Conservation (phyloP, 2,113 vertebrate species). For the Malurus alboscapulatus region DNA sequence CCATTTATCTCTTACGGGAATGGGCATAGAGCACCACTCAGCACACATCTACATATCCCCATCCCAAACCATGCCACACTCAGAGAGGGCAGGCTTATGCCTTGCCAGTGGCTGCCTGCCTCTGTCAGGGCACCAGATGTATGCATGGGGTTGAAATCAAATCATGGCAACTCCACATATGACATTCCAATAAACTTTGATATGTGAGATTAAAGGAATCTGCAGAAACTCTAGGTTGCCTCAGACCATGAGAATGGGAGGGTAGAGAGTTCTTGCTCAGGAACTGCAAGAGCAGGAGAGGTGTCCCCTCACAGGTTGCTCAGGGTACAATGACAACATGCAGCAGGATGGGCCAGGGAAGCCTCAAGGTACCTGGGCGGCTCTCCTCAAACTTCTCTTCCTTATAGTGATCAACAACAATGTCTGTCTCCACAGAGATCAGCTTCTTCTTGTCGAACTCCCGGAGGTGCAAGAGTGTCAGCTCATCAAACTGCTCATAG, state of each 20-base stretch:
- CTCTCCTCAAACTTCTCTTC: slow-evolving; percentile 90
- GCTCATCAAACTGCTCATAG: slow-evolving; percentile 97
- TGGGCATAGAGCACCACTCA: neutral
- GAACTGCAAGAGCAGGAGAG: neutral
- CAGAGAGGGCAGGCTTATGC: neutral
- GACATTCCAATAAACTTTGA: neutral
- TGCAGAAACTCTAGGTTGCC: neutral
- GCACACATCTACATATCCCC: neutral
- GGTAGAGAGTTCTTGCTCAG: neutral
- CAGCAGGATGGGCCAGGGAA: neutral
- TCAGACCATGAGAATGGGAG: neutral
- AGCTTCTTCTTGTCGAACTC: slow-evolving; percentile 96
- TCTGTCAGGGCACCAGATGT: neutral
- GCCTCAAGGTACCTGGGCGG: slow-evolving; percentile 71
- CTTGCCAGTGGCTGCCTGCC: neutral
- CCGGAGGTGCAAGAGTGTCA: slow-evolving; percentile 90
- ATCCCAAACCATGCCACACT: fast-evolving
- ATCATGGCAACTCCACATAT: neutral
- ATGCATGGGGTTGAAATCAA: neutral
- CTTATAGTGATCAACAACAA: slow-evolving; percentile 96
- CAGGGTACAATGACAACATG: neutral
- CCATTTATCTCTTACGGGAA: neutral
- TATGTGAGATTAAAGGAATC: neutral
- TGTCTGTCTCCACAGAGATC: slow-evolving; percentile 95
- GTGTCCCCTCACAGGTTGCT: neutral